Conservation (phyloP, 2,888 invertebrate species). For the Odiellus spinosus region DNA sequence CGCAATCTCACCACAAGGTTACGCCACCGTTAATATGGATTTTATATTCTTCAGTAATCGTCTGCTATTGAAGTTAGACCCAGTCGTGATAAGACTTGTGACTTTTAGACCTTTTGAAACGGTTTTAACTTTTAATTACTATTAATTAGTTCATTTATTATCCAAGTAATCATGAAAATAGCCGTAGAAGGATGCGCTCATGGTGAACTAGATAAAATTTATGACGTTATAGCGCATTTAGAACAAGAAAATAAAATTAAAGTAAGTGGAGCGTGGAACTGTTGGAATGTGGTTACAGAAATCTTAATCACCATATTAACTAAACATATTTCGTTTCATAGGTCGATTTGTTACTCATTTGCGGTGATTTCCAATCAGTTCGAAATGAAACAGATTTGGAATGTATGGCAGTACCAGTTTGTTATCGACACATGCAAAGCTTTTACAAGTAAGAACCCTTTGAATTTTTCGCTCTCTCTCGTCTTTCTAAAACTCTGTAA, state of each 20-base stretch:
- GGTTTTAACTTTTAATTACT: no score
- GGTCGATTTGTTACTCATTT: constrained; percentile 81
- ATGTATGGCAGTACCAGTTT: constrained; percentile 90
- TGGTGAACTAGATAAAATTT: constrained; percentile 91
- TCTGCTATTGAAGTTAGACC: no score
- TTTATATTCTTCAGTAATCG: no score
- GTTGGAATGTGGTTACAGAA: no score
- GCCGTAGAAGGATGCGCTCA: constrained; percentile 97
- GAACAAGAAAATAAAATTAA: constrained; percentile 57
- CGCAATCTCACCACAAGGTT: no score
- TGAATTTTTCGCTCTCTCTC: no score
- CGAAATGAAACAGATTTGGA: constrained; percentile 67
- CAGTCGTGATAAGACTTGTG: no score
- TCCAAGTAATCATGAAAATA: constrained; percentile 69
- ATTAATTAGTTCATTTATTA: no score
- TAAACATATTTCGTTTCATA: no score
- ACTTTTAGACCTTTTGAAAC: no score
- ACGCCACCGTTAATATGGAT: no score
- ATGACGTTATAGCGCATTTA: constrained; percentile 58
- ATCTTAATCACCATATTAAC: no score
- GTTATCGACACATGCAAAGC: constrained; percentile 72
- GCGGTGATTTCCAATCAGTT: constrained; percentile 94
- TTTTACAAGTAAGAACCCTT: constrained; percentile 65
- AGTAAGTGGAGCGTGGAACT: constrained; percentile 22
- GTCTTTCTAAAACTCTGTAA: neutral